Base-by-base conservation (phyloP, 2,113 vertebrate species). In the Pollimyrus isidori region DNA sequence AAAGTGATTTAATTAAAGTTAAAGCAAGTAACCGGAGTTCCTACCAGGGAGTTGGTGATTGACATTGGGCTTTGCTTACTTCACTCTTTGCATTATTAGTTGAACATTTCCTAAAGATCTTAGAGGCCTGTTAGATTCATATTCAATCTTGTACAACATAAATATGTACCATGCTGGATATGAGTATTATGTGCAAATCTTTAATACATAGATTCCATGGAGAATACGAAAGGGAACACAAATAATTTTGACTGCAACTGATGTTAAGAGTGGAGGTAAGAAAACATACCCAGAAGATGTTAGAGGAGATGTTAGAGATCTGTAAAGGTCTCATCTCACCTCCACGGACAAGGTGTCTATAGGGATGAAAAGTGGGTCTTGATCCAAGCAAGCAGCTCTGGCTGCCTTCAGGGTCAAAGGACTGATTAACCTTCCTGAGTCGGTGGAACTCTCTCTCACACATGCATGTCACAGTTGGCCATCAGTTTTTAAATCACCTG, bases 401-500 rank as follows among this genome's bases (percentile, higher is more conserved):
- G 45, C 21, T 84, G 30, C 21, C 82, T n/a, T 13, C 3, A 46
- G 82, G 39, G 82, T 23, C 82, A 52, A 6, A 46, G 5, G 26
- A 53, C 15, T 52, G 49, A 53, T 52, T 86, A 86, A 48, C 82
- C 45, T 84, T 23, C 35, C 80, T 7, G 45, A 83, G 23, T 86
- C n/a, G 49, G 35, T 53, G 23, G 26, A 52, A 10, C 49, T 53
- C 48, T 49, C 48, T 49, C 48, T 48, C 83, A 11, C 39, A 86
- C 48, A 86, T 35, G 15, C 49, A 17, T 86, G 84, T 53, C 84
- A 86, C 46, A 46, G 49, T 11, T 52, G 46, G 84, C 26, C 6
- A 35, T 35, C 4, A 26, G 84, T 52, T 86, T 86, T 86, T 53
- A 86, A 86, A n/a, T 53, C 84, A 86, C 49, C 84, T 52, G 84